Conservation (phyloP, 2,113 vertebrate genomes). For the Bettongia penicillata region DNA sequence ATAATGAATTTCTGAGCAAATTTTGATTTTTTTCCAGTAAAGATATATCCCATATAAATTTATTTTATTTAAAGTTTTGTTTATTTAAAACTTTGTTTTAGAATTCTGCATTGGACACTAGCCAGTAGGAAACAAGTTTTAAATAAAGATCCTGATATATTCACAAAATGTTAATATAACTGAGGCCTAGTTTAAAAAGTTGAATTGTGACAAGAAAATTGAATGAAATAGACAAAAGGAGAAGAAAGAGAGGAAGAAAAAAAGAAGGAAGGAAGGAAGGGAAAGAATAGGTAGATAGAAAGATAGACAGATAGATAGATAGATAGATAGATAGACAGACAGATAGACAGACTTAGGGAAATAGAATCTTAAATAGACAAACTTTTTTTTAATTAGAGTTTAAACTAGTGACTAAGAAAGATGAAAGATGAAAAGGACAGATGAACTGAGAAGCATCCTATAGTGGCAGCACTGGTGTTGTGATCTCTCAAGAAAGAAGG, state of each 20-base stretch:
- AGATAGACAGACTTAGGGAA: background rate
- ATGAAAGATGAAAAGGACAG: conserved; percentile 45
- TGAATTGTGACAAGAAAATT: background rate
- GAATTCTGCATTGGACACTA: background rate
- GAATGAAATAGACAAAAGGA: background rate
- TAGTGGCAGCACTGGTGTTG: conserved; percentile 18
- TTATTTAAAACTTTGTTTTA: background rate
- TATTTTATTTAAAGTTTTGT: background rate
- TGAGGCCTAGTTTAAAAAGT: background rate
- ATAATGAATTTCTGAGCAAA: background rate
- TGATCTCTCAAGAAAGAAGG: conserved; percentile 57
- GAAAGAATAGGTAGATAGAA: background rate
- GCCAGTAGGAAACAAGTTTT: background rate
- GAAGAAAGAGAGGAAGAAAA: background rate
- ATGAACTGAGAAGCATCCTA: conserved; percentile 52
- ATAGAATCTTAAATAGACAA: conserved; percentile 25
- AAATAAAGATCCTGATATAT: background rate
- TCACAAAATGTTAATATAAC: background rate
- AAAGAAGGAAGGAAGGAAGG: too few species aligned
- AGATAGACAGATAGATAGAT: too few species aligned
- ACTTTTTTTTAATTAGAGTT: conserved; percentile 50
- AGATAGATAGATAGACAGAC: background rate
- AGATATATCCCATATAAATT: background rate
- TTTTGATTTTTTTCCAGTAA: background rate
- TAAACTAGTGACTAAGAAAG: conserved; percentile 36